Percentiles rank a stretch among this genome's conserved stretches.
Evolutionary conservation across 2,888 invertebrate species (phyloP).

Genomic region (Agrochola circellaris): DNA sequence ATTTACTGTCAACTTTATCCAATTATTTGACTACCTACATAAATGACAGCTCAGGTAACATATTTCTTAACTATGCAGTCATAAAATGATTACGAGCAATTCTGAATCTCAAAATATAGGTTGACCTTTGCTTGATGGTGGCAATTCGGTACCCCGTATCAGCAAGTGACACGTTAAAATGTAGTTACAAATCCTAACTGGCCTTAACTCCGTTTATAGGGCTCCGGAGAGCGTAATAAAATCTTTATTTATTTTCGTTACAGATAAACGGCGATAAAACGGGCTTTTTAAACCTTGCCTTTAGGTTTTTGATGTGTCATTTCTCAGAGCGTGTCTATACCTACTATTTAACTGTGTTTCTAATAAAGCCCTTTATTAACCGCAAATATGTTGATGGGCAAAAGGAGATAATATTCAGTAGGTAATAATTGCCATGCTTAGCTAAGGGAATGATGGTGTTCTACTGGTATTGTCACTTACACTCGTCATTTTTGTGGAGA

Average conservation of each 20-base stretch:
- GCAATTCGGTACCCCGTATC: neutral
- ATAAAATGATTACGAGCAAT: slow-evolving; percentile 2
- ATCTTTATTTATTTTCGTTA: slow-evolving; percentile 57
- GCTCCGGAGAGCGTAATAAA: slow-evolving; percentile 48
- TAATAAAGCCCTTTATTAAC: neutral
- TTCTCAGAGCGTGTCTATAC: neutral
- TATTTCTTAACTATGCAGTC: neutral
- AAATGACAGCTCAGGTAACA: too few relatives aligned
- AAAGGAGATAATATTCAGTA: neutral
- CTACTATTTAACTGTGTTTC: neutral
- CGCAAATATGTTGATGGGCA: neutral
- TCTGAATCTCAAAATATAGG: neutral
- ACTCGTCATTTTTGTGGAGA: too few relatives aligned
- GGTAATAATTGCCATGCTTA: neutral
- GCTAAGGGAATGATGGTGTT: neutral
- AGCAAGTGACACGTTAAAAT: slow-evolving; percentile 20
- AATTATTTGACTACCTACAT: too few relatives aligned
- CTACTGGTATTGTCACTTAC: neutral
- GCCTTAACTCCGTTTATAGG: slow-evolving; percentile 22
- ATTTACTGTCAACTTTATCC: too few relatives aligned
- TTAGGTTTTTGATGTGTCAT: neutral
- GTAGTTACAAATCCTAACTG: slow-evolving; percentile 14
- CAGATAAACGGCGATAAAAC: slow-evolving; percentile 31
- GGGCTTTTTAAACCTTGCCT: neutral
- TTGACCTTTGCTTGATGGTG: slow-evolving; percentile 4